Conservation (phyloP, 1,140 invertebrate genomes). For the Maniola jurtina region DNA sequence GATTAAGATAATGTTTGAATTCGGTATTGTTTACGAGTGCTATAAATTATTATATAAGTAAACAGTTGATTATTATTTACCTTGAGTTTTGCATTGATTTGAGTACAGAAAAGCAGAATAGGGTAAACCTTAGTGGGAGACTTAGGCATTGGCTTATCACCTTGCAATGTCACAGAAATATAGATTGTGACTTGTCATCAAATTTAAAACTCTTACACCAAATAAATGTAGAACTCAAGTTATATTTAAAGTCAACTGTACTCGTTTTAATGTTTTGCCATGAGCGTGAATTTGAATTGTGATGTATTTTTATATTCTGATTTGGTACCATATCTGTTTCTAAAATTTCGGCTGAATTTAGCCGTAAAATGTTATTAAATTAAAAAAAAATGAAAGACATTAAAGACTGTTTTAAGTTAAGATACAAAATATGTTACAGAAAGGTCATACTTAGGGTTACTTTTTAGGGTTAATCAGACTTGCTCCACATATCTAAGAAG, state of each 20-base stretch:
- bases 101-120: neutral
- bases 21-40: constrained; percentile 32
- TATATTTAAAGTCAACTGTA: neutral
- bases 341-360: constrained; percentile 3
- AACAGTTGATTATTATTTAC: neutral
- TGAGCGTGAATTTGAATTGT: constrained; percentile 1
- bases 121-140: neutral
- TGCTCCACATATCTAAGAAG: too few relatives aligned
- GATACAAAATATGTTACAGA: neutral
- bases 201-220: too few relatives aligned
- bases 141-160: too few relatives aligned
- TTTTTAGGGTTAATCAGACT: neutral
- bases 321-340: neutral
- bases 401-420: constrained; percentile 13
- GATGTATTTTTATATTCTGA: neutral
- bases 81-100: neutral
- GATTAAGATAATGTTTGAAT: constrained; percentile 44
- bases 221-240: too few relatives aligned
- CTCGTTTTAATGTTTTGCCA: constrained; percentile 3
- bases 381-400: constrained; percentile 5
- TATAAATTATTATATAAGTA: constrained; percentile 14
- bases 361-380: neutral
- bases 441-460: neutral
- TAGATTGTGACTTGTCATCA: too few relatives aligned
- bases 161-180: too few relatives aligned